Conservation (phyloP, 2,888 invertebrate species). For the Brassicogethes aeneus region DNA sequence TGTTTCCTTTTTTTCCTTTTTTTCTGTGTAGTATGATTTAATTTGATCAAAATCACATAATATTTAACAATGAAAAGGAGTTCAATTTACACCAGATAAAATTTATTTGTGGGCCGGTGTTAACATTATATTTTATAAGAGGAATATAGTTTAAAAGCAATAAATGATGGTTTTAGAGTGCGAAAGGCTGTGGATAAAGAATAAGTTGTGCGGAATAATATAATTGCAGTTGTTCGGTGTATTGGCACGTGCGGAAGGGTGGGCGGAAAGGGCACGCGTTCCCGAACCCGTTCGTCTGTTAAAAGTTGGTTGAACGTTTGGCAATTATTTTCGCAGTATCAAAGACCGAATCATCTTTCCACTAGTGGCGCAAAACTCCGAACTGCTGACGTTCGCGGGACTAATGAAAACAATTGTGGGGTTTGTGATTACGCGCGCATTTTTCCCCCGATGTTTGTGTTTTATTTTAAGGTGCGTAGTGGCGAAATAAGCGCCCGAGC, state of each 20-base stretch:
- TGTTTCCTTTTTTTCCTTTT: too few species aligned
- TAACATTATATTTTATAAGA: too few species aligned
- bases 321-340: conserved; percentile 15
- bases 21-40: too few species aligned
- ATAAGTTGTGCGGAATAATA: conserved; percentile 1
- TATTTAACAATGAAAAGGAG: too few species aligned
- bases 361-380: conserved; percentile 9
- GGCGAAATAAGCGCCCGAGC: conserved; percentile 1
- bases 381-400: conserved; percentile 12
- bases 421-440: background rate
- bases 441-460: conserved; percentile 5
- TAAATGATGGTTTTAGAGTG: too few species aligned
- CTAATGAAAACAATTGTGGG: conserved; percentile 15
- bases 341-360: conserved; percentile 18
- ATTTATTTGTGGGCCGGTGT: too few species aligned
- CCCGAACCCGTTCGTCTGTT: too few species aligned
- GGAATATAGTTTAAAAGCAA: too few species aligned
- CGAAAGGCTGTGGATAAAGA: too few species aligned
- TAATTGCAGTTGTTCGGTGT: background rate
- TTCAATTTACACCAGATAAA: too few species aligned
- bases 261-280: background rate
- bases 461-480: conserved; percentile 5
- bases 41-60: too few species aligned
- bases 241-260: background rate
- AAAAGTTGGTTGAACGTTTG: conserved; percentile 1